A percentile compares a stretch with the other conserved stretches of the same genome.
phyloP scores from a whole-genome alignment of 1,140 invertebrate species.

The Coptotermes formosanus region DNA sequence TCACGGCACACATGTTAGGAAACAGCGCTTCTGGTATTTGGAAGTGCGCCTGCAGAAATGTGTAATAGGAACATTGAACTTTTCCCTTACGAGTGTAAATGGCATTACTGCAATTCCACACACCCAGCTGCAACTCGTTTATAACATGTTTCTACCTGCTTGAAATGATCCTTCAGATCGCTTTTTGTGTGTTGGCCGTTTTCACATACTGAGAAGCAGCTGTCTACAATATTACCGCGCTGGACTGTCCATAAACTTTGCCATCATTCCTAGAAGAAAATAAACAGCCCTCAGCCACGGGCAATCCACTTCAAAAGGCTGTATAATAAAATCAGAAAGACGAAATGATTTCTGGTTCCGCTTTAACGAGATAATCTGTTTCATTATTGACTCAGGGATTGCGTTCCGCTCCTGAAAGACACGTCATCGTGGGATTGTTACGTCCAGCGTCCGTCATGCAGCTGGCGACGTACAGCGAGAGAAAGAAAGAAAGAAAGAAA shows the following conservation, averaged over 20 bases:
- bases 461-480: background rate
- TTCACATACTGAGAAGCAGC: background rate
- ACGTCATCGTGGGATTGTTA: background rate
- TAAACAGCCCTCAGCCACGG: background rate
- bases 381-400: conserved; percentile 10
- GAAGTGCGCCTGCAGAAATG: background rate
- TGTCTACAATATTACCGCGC: background rate
- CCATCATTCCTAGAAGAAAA: conserved; percentile 2
- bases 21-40: too few species aligned
- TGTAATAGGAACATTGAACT: background rate
- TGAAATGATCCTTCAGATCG: background rate
- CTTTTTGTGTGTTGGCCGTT: background rate
- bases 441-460: background rate
- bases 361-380: conserved; percentile 9
- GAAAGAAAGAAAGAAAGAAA: background rate
- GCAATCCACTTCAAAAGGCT: background rate
- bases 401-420: background rate
- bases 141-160: background rate
- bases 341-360: conserved; percentile 14
- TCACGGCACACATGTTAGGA: too few species aligned
- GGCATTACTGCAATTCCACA: background rate
- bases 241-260: background rate
- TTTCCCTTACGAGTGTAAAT: background rate
- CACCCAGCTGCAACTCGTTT: background rate
- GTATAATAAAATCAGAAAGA: background rate